Evolutionary conservation across 2,888 invertebrate genomes (phyloP).

Genomic region (Idaea straminata): DNA sequence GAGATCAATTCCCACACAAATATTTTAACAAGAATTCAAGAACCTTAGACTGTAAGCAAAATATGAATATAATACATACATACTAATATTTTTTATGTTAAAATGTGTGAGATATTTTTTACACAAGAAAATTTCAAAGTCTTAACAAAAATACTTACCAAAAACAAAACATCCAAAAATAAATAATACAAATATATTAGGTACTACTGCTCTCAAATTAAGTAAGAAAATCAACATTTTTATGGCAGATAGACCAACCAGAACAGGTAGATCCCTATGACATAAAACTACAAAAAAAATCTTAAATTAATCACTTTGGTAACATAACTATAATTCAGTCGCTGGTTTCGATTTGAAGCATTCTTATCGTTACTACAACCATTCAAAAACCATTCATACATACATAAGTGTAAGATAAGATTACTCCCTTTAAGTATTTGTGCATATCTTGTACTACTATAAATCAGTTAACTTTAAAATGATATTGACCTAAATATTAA

Average conservation of each 20-base stretch:
- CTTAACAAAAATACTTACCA: neutral
- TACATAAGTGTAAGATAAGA: slow-evolving; percentile 42
- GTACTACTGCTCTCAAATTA: neutral
- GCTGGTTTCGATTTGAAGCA: slow-evolving; percentile 32
- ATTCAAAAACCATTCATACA: slow-evolving; percentile 28
- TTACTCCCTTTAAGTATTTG: slow-evolving; percentile 55
- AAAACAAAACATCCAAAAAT: neutral
- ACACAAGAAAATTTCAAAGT: neutral
- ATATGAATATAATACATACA: neutral
- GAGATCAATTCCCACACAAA: neutral
- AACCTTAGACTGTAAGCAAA: neutral
- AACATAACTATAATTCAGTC: slow-evolving; percentile 37
- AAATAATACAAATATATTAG: neutral
- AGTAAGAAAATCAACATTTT: neutral
- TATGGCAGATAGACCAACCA: neutral
- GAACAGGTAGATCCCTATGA: neutral
- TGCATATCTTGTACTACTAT: slow-evolving; percentile 51
- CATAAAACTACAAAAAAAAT: slow-evolving; percentile 17
- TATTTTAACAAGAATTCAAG: neutral
- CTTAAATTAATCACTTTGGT: slow-evolving; percentile 37
- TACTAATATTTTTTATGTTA: neutral
- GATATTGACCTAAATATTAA: slow-evolving; percentile 34
- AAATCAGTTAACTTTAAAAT: slow-evolving; percentile 41
- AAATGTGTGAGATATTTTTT: neutral
- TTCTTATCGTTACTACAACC: slow-evolving; percentile 31